Evolutionary conservation across 2,888 invertebrate species (phyloP).

Genomic region (Hyles lineata): DNA sequence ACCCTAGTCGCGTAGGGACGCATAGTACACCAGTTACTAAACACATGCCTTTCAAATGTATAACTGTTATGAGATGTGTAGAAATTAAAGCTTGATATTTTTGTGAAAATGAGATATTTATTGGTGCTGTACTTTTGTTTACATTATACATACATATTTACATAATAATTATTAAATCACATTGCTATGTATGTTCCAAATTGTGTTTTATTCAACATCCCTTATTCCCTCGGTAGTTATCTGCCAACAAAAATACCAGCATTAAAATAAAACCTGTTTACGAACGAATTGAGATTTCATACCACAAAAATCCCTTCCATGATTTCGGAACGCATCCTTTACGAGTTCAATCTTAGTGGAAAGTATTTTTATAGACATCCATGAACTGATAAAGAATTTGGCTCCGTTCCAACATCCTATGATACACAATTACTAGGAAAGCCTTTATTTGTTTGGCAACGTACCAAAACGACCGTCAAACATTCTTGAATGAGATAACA

Average conservation of each 20-base stretch:
- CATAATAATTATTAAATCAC: constrained; percentile 76
- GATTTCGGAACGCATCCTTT: not conserved
- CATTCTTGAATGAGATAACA: constrained; percentile 31
- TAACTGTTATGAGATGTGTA: constrained; percentile 72
- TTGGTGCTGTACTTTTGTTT: constrained; percentile 84
- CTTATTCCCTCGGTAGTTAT: constrained; percentile 80
- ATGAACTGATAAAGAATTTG: constrained; percentile 19
- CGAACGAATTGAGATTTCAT: not conserved
- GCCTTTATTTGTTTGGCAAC: constrained; percentile 39
- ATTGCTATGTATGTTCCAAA: constrained; percentile 73
- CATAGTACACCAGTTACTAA: constrained; percentile 67
- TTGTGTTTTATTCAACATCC: constrained; percentile 67
- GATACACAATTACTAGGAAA: constrained; percentile 51
- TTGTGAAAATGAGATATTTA: constrained; percentile 83
- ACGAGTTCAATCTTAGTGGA: constrained; percentile 1
- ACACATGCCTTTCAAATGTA: constrained; percentile 74
- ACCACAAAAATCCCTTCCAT: not conserved
- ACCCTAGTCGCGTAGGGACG: constrained; percentile 79
- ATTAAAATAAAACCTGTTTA: not conserved
- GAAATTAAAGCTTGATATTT: constrained; percentile 79
- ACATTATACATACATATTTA: constrained; percentile 70
- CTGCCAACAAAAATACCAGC: constrained; percentile 60
- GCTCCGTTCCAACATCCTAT: constrained; percentile 44
- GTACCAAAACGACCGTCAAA: constrained; percentile 42
- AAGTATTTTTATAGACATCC: constrained; percentile 18